Percentiles rank a stretch among this genome's conserved stretches.
These are phyloP conservation scores for Malurus alboscapulatus DNA, from an alignment of 2,113 vertebrate species.

Conservation along the genomic window DNA sequence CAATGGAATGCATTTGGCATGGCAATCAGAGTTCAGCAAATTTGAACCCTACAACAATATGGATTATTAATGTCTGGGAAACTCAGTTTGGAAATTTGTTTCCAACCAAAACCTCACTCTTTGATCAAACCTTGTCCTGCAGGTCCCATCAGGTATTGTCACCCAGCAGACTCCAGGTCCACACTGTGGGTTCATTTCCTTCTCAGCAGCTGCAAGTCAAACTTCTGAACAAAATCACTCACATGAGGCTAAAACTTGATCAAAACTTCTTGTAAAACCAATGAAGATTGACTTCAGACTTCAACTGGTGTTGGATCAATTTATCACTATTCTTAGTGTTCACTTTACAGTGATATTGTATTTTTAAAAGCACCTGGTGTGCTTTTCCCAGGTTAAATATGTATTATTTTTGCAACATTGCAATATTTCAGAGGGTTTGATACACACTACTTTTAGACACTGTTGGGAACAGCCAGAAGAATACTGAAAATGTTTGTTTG, in stretches of 20 bases:
- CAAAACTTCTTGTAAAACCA: not conserved
- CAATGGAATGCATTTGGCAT: not conserved
- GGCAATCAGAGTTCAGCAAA: not conserved
- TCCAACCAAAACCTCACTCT: not conserved
- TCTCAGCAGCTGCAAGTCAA: not conserved
- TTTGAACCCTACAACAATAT: not conserved
- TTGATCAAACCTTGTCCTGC: not conserved
- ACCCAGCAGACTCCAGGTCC: not conserved
- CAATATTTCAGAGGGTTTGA: not conserved
- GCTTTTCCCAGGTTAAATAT: not conserved
- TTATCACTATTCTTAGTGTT: not conserved
- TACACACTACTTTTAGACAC: not conserved
- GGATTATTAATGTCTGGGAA: not conserved
- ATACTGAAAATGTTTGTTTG: constrained; percentile 6
- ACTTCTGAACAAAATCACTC: not conserved
- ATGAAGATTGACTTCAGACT: not conserved
- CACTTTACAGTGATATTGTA: not conserved
- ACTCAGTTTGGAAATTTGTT: not conserved
- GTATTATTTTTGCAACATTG: not conserved
- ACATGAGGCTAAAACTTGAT: not conserved
- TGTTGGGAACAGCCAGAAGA: not conserved
- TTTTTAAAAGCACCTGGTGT: not conserved
- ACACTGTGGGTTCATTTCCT: not conserved
- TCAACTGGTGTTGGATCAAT: accelerated
- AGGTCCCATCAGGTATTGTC: not conserved